Evolutionary conservation across 2,797 vertebrate genomes (phyloP), one percentile per base, ranked within the genome.

Genomic region (Erpetoichthys calabaricus): DNA sequence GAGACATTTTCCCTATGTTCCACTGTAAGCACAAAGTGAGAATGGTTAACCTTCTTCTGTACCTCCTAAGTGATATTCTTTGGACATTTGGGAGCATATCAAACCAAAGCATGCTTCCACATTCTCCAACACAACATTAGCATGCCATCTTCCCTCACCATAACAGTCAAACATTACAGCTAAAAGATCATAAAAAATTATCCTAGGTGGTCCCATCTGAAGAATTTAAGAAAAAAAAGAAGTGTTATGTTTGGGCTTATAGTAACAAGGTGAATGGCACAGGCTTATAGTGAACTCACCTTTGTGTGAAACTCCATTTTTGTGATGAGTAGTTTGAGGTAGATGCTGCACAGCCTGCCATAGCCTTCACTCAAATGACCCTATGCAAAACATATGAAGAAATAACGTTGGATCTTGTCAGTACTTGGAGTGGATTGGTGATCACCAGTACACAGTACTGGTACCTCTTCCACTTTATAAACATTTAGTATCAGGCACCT

Each of bases 281-380:
- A 45, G 44, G 8, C 5, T 47, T 47, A 6, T 25, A 25, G 25
- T 25, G 25, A 25, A 25, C 88, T 89, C 76, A 97, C 96, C 85
- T 99, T 99, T 73, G 87, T 87, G 78, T 99, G 96, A 73, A 94
- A 99, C 73, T 99, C 94, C 93, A 99, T 99, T 88, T 95, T 97
- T 67, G 92, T 98, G 86, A 93, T 97, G 82, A 99, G 89, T 71
- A 99, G 84, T 86, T 90, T 97, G 90, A 99, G 91, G 90, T 98
- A 99, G 90, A 94, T 86, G 82, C 94, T 97, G 83, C 94, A 97
- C 60, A 99, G 86, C 73, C 92, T 95, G 45, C 96, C 96, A 0
- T 98, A 99, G 59, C 96, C 96, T 82, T 99, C 96, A 0, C 91
- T 98, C 73, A 99, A 82, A 75, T 99, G 94, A 65, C 94, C 92